Base-by-base conservation (phyloP, 2,888 invertebrate species). In the Heliconius ethilla region DNA sequence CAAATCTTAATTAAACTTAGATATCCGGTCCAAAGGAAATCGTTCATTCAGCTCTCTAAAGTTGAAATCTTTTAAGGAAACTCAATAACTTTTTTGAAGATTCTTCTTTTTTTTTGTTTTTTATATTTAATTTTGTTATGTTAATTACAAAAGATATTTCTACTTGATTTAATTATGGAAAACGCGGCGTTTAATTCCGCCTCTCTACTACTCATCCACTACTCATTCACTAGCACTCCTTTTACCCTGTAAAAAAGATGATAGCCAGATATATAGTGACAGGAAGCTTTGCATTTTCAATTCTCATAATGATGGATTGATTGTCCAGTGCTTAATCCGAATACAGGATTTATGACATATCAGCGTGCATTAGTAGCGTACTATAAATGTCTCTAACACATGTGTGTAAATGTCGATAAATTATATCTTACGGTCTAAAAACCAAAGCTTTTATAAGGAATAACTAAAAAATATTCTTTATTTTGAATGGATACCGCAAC, bases 1-100 rank as follows among this genome's bases (percentile, higher is more conserved):
- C 72, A 76, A 76, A 76, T 76, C 76, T 76, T 76, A 76, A 76
- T 76, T 76, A 76, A 76, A 76, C 25, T 76, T 76, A 76, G 76
- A 72, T 72, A 63, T 76, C 72, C 76, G 76, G 72, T 76, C 65
- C 51, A 66, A 66, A 76, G 76, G 25, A 76, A 70, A 76, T 65
- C 76, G 70, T 76, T 76, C 72, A 70, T 37, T 76, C 76, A 55
- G 72, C 72, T 76, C 55, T 65, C 37, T 72, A 37, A 63, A 76
- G 70, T 65, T 51, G 65, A 65, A 76, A 76, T 65, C 72, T 76
- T 72, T 76, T 76, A 51, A 76, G 33, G 76, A 76, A 72, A 76
- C 65, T 72, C 76, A 76, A 65, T 76, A 75, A 66, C 37, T 65
- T 76, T 67, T 75, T 63, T 62, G 45, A 59, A 29, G 7, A 70